A percentile compares a stretch with the other conserved stretches of the same genome.
These are phyloP conservation scores for Myodes glareolus DNA, from an alignment of 2,113 vertebrate species.

Conservation along the genomic window DNA sequence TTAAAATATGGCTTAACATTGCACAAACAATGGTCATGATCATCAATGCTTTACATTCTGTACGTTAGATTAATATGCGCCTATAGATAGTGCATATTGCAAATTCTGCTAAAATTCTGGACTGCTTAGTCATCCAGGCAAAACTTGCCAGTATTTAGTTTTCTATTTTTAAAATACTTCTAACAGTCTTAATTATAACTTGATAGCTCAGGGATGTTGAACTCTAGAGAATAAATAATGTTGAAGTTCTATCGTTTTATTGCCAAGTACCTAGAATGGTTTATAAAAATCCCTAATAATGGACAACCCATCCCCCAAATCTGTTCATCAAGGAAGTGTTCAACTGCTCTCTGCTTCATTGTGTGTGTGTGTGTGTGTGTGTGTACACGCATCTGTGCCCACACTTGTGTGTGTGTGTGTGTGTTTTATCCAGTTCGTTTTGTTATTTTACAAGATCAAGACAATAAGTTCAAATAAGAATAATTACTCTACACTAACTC, in stretches of 20 bases:
- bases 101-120: constrained; percentile 41
- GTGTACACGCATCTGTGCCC: too few relatives aligned
- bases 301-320: not conserved
- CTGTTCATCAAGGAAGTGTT: not conserved
- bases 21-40: constrained; percentile 24
- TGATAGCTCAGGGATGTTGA: constrained; percentile 46
- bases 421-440: not conserved
- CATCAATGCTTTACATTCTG: constrained; percentile 24
- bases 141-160: not conserved
- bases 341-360: not conserved
- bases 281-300: constrained; percentile 28
- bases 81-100: not conserved
- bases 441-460: not conserved
- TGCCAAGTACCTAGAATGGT: not conserved
- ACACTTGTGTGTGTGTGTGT: not conserved
- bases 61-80: not conserved
- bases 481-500: not conserved
- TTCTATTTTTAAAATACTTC: constrained; percentile 41
- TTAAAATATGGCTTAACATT: constrained; percentile 53
- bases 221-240: constrained; percentile 43
- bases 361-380: not conserved
- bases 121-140: not conserved
- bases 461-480: not conserved
- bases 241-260: constrained; percentile 1
- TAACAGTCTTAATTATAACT: constrained; percentile 35